A percentile compares a stretch with the other conserved stretches of the same genome.
Evolutionary conservation across 1,140 invertebrate species (phyloP).

Genomic region (Zaprionus vittiger): DNA sequence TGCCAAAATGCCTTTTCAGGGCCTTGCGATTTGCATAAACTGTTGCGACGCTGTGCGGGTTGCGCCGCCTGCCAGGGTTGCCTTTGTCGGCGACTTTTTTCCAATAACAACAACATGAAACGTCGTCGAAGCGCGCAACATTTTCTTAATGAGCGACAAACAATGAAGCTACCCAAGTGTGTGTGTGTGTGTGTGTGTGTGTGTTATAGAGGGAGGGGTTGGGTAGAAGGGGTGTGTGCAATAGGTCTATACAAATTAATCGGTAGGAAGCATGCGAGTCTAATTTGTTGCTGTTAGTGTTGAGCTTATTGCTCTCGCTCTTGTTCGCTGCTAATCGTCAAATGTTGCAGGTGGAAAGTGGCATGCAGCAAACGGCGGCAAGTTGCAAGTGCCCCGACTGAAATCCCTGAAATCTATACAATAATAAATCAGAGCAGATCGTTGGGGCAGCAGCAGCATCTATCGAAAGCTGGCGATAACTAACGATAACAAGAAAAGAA

Average conservation of each 20-base stretch:
- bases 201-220: background rate
- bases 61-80: conserved; percentile 22
- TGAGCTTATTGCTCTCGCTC: conserved; percentile 57
- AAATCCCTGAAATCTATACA: background rate
- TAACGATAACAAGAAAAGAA: no score
- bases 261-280: conserved; percentile 64
- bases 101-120: conserved; percentile 13
- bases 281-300: conserved; percentile 71
- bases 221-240: background rate
- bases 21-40: conserved; percentile 70
- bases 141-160: conserved; percentile 78
- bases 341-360: conserved; percentile 14
- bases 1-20: conserved; percentile 61
- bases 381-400: background rate
- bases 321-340: conserved; percentile 31
- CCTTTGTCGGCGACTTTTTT: conserved; percentile 65
- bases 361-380: background rate
- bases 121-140: conserved; percentile 70
- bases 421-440: background rate
- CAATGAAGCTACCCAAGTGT: conserved; percentile 50
- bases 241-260: conserved; percentile 62
- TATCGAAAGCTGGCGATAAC: background rate
- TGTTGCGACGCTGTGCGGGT: conserved; percentile 16
- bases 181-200: background rate
- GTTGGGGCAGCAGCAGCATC: background rate